Conservation (phyloP, 92 coral and sea anemone genomes). For the Epizoanthus fatuus region DNA sequence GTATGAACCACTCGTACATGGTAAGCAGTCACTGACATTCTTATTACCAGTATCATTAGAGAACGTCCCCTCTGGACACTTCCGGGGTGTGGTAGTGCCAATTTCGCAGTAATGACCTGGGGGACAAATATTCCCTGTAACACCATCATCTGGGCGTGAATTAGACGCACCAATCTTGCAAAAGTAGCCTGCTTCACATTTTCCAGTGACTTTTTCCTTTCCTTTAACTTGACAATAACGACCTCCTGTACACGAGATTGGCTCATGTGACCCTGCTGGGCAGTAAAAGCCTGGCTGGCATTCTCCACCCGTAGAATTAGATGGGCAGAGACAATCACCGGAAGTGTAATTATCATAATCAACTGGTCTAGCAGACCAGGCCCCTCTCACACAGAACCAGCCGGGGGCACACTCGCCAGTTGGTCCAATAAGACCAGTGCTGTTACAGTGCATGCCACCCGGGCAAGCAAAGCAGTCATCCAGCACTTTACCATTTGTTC, state of each 20-base stretch:
- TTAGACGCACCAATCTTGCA: constrained; percentile 88
- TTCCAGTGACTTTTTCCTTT: constrained; percentile 68
- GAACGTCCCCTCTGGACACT: constrained; percentile 87
- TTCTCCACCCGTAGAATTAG: constrained; percentile 95
- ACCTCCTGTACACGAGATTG: constrained; percentile 91
- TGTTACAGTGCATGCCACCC: constrained; percentile 89
- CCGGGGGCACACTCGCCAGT: constrained; percentile 91
- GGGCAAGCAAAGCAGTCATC: constrained; percentile 94
- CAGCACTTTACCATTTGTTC: constrained; percentile 72
- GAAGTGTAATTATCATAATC: constrained; percentile 96
- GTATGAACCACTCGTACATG: constrained; percentile 86
- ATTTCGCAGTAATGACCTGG: constrained; percentile 82
- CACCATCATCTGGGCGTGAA: constrained; percentile 88
- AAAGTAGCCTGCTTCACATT: constrained; percentile 93
- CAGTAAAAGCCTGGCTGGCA: constrained; percentile 97
- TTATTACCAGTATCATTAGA: constrained; percentile 94
- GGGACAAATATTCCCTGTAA: constrained; percentile 93
- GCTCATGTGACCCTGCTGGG: constrained; percentile 88
- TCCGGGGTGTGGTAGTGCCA: constrained; percentile 77
- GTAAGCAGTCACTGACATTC: constrained; percentile 60
- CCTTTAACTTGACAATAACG: constrained; percentile 86
- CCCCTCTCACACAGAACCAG: constrained; percentile 93
- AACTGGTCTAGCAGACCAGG: constrained; percentile 86
- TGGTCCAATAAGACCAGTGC: constrained; percentile 85
- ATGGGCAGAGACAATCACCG: constrained; percentile 96